Evolutionary conservation across 2,113 vertebrate species (phyloP).

Genomic region (Etia nguti): DNA sequence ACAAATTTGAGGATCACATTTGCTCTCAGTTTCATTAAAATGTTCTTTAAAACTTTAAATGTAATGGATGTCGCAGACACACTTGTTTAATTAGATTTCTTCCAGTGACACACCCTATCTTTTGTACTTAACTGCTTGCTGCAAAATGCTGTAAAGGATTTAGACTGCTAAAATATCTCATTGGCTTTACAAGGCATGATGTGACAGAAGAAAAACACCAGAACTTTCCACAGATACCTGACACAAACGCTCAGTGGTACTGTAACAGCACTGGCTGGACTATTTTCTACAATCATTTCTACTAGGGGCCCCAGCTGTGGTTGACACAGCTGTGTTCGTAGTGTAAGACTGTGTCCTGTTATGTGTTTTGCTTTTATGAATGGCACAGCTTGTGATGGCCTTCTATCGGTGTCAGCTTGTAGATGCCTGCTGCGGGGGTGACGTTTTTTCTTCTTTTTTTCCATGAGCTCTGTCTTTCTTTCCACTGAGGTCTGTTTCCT

Average conservation of each 20-base stretch:
- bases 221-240: not conserved
- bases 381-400: slow-evolving; percentile 30
- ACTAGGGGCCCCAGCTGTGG: not conserved
- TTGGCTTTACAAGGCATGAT: not conserved
- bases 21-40: not conserved
- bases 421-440: slow-evolving; percentile 30
- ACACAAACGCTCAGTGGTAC: not conserved
- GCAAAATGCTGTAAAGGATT: not conserved
- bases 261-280: not conserved
- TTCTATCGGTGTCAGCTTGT: slow-evolving; percentile 44
- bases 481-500: slow-evolving; percentile 62
- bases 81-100: not conserved
- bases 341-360: slow-evolving; percentile 40
- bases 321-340: slow-evolving; percentile 60
- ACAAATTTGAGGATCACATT: slow-evolving; percentile 5
- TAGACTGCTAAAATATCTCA: not conserved
- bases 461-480: slow-evolving; percentile 52
- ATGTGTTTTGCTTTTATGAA: slow-evolving; percentile 44
- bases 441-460: slow-evolving; percentile 18
- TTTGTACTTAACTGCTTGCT: not conserved
- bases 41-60: not conserved
- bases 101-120: not conserved
- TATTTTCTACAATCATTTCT: not conserved
- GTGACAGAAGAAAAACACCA: not conserved
- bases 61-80: not conserved